Evolutionary conservation across 2,888 invertebrate genomes (phyloP).

Genomic region (Lithophane socia): DNA sequence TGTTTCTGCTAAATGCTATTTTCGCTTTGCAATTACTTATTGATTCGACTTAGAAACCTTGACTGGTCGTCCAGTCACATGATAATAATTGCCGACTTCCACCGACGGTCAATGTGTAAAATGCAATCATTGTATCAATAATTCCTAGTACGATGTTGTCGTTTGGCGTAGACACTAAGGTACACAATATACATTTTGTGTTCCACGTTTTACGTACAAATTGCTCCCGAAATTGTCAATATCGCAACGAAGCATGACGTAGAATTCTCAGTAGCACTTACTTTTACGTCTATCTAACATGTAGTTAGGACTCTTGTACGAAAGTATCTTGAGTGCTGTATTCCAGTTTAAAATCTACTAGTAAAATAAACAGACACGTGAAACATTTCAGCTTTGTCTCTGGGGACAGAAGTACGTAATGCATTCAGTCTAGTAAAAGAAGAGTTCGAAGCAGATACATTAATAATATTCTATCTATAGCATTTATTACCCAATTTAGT

Average conservation of each 20-base stretch:
- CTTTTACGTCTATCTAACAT: slow-evolving; percentile 1
- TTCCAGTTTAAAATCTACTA: slow-evolving; percentile 12
- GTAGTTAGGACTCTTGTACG: not conserved
- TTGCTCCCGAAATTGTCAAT: slow-evolving; percentile 1
- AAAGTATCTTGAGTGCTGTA: slow-evolving; percentile 18
- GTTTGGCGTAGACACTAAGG: not conserved
- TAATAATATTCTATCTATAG: not conserved
- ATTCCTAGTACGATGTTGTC: slow-evolving; percentile 21
- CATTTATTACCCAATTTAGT: not conserved
- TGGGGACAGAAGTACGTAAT: not conserved
- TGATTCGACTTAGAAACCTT: slow-evolving; percentile 39
- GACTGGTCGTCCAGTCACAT: slow-evolving; percentile 15
- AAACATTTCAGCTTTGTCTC: slow-evolving; percentile 20
- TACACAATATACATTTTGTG: not conserved
- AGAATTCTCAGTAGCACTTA: slow-evolving; percentile 1
- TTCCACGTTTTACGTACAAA: not conserved
- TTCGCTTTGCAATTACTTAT: slow-evolving; percentile 33
- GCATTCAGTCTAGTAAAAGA: not conserved
- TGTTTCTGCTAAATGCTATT: slow-evolving; percentile 22
- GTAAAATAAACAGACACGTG: slow-evolving; percentile 21
- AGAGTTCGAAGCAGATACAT: slow-evolving; percentile 1
- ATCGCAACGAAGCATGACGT: not conserved
- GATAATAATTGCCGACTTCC: slow-evolving; percentile 32
- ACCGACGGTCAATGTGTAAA: slow-evolving; percentile 13
- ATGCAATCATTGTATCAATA: slow-evolving; percentile 41